A percentile compares a stretch with the other conserved stretches of the same genome.
Conservation (phyloP, 2,797 vertebrate genomes). For the Danio kyathit region DNA sequence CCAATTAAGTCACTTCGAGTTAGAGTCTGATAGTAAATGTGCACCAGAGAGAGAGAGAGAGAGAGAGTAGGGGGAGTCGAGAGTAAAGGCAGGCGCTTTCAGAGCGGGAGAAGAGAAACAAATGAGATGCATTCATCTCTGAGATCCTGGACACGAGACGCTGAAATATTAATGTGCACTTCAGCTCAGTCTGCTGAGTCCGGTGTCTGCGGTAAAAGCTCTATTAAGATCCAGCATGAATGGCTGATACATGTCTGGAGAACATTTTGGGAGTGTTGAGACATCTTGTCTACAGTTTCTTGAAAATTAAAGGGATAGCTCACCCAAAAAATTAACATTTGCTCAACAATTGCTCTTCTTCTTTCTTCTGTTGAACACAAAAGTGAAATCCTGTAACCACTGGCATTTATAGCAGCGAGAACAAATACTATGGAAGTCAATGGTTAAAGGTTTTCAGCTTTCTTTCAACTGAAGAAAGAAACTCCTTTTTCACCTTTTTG, state of each 20-base stretch:
- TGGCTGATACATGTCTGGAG: constrained; percentile 70
- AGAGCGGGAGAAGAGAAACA: constrained; percentile 34
- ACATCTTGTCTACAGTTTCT: constrained; percentile 76
- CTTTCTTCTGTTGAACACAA: no score
- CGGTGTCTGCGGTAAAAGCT: constrained; percentile 79
- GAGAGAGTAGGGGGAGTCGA: constrained; percentile 24
- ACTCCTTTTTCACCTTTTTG: no score
- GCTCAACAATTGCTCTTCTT: no score
- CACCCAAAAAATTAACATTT: no score
- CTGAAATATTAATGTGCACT: constrained; percentile 85
- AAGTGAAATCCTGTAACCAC: no score
- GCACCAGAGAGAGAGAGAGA: constrained; percentile 49
- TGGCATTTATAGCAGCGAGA: no score
- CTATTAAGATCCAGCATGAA: constrained; percentile 84
- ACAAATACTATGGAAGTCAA: no score
- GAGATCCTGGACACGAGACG: constrained; percentile 80
- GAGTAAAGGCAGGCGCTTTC: constrained; percentile 24
- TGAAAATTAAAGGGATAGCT: constrained; percentile 72
- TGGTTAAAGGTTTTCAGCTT: no score
- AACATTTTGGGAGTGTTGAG: constrained; percentile 63
- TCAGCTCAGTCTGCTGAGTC: constrained; percentile 80
- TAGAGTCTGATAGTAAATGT: constrained; percentile 68
- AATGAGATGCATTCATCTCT: constrained; percentile 77
- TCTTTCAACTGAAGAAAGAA: no score
- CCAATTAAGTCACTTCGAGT: constrained; percentile 81